A percentile compares a stretch with the other conserved stretches of the same genome.
Conservation (phyloP, 1,140 invertebrate genomes). For the Daktulosphaira vitifoliae region DNA sequence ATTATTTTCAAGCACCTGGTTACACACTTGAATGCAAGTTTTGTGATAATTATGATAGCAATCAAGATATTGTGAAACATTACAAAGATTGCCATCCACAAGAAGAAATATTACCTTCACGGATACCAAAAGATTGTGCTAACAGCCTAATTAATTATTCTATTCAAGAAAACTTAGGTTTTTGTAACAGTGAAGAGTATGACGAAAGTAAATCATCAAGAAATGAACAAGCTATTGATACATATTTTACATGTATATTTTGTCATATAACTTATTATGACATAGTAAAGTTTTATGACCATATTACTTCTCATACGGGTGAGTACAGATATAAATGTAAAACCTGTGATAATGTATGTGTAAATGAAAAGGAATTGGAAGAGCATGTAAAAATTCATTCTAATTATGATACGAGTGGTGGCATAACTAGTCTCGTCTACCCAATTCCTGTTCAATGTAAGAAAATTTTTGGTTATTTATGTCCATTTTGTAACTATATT, state of each 20-base stretch:
- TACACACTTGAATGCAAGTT: conserved; percentile 22
- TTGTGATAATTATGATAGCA: background rate
- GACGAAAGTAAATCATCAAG: background rate
- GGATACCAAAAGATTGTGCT: background rate
- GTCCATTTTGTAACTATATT: conserved; percentile 19
- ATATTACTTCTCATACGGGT: conserved; percentile 13
- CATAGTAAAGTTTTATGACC: background rate
- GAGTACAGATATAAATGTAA: conserved; percentile 23
- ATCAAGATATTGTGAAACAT: conserved; percentile 11
- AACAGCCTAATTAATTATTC: conserved; percentile 11
- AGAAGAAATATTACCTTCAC: conserved; percentile 12
- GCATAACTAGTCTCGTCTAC: background rate
- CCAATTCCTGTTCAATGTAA: background rate
- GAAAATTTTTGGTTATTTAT: conserved; percentile 5
- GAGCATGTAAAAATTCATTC: conserved; percentile 5
- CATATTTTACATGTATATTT: conserved; percentile 11
- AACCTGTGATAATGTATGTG: background rate
- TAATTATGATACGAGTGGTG: background rate
- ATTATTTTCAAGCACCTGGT: conserved; percentile 3
- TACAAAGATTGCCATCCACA: background rate
- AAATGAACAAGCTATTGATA: background rate
- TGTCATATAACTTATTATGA: background rate
- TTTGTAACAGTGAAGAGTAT: background rate
- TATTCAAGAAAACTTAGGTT: background rate
- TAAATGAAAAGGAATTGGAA: background rate